Conservation (phyloP, 2,113 vertebrate genomes). For the Salminus brasiliensis region DNA sequence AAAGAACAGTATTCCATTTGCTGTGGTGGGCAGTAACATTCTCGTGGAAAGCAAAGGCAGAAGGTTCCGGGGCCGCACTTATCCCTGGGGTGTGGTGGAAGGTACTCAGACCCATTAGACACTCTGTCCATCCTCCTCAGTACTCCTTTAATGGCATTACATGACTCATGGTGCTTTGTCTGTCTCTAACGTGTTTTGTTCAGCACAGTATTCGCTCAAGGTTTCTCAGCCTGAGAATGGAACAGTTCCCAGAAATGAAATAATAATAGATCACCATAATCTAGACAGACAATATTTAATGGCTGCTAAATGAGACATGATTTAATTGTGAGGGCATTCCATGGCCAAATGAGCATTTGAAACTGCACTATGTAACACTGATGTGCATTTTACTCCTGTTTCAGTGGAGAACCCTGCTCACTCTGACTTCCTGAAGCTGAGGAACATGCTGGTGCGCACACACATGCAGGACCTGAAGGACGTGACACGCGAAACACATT, state of each 20-base stretch:
- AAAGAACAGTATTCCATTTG: constrained; percentile 76
- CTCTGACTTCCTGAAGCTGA: constrained; percentile 94
- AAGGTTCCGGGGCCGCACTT: constrained; percentile 69
- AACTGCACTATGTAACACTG: not conserved
- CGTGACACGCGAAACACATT: constrained; percentile 89
- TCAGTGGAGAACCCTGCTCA: constrained; percentile 77
- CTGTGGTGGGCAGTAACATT: constrained; percentile 76
- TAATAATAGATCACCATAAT: not conserved
- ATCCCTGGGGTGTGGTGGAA: constrained; percentile 79
- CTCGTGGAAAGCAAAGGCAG: constrained; percentile 72
- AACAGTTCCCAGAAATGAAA: not conserved
- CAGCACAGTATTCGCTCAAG: not conserved
- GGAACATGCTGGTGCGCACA: constrained; percentile 94
- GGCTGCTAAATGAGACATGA: not conserved
- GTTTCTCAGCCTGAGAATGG: not conserved
- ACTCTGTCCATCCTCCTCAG: not conserved
- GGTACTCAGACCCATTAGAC: constrained; percentile 57
- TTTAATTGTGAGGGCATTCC: not conserved
- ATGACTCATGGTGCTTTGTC: not conserved
- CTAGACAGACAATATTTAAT: not conserved
- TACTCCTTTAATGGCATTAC: not conserved
- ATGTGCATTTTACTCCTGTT: not conserved
- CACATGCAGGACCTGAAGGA: constrained; percentile 99
- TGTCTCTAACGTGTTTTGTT: not conserved
- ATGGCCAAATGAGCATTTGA: not conserved